Evolutionary conservation across 2,113 vertebrate species (phyloP), one percentile per base, ranked within the genome.

Genomic region (Cyphomyrus discorhynchus): DNA sequence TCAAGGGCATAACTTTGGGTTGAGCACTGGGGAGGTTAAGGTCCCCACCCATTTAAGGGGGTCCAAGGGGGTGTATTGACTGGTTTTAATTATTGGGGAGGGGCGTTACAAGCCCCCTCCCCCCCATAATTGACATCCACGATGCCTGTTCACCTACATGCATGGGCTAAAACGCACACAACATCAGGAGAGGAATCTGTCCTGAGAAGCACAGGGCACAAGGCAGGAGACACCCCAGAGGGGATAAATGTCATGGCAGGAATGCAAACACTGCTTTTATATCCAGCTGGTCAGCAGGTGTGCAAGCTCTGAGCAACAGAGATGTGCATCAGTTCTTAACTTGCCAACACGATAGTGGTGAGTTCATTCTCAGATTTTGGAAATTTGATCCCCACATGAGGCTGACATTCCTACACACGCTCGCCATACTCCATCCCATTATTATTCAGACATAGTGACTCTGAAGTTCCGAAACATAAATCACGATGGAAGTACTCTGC

Each of bases 281-380:
- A 53, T 87, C 58, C 49, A 86, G 42, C 35, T 87, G 17, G 45
- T 85, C 62, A 56, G 74, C 82, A 91, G 0, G 45, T 89, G 27
- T 31, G 70, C 15, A 24, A 92, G 83, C 42, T 88, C 96, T 96
- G 96, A 94, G 90, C 94, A 94, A 93, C 91, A 93, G 27, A 91
- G 92, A 95, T 87, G 85, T 83, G 58, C 93, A 88, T 88, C 86
- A 70, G 0, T 93, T 96, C 83, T 87, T 92, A 91, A 93, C 93
- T 88, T 91, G 82, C 90, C 90, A 70, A 84, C 94, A 93, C 90
- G 94, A 92, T 90, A 90, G 86, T 92, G 97, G 97, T 98, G 96
- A 90, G 93, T 91, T 77, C 62, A 39, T 88, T 83, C 49, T 87
- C 90, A 91, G 85, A 87, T 86, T 47, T 24, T 47, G 62, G 35